Evolutionary conservation across 2,113 vertebrate species (phyloP).

Genomic region (Corythornis cristatus): DNA sequence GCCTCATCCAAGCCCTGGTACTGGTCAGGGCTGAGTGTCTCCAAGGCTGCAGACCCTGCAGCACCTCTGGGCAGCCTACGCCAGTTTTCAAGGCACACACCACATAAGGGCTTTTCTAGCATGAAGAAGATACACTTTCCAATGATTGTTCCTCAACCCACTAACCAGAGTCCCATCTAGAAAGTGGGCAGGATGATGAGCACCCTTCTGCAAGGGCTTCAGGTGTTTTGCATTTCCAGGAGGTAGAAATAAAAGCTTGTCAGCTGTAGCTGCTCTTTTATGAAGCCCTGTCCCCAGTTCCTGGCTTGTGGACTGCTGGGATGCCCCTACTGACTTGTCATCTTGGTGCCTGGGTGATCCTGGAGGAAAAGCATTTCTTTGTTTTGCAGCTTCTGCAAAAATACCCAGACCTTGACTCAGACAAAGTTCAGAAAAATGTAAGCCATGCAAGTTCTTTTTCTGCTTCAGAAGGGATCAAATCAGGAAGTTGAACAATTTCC

Average conservation of each 20-base stretch:
- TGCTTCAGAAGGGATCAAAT: background rate
- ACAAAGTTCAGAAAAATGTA: background rate
- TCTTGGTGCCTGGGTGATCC: too few relatives aligned
- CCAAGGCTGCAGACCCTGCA: too few relatives aligned
- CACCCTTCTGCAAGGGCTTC: background rate
- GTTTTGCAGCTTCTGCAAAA: background rate
- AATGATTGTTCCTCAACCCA: background rate
- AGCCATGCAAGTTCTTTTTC: background rate
- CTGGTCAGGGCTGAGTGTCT: accelerated
- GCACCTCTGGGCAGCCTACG: too few relatives aligned
- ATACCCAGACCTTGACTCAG: background rate
- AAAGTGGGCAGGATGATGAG: background rate
- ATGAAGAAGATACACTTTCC: accelerated
- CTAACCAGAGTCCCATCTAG: background rate
- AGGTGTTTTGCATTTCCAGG: background rate
- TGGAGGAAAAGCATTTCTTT: too few relatives aligned
- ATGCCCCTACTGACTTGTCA: too few relatives aligned
- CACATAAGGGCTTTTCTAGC: background rate
- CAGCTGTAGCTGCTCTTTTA: too few relatives aligned
- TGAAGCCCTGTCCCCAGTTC: too few relatives aligned
- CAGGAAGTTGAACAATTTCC: background rate
- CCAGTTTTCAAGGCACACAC: too few relatives aligned
- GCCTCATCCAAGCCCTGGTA: background rate
- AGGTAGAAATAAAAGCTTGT: too few relatives aligned
- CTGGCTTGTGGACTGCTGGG: too few relatives aligned